Conservation (phyloP, 2,113 vertebrate genomes). For the Rissa tridactyla region DNA sequence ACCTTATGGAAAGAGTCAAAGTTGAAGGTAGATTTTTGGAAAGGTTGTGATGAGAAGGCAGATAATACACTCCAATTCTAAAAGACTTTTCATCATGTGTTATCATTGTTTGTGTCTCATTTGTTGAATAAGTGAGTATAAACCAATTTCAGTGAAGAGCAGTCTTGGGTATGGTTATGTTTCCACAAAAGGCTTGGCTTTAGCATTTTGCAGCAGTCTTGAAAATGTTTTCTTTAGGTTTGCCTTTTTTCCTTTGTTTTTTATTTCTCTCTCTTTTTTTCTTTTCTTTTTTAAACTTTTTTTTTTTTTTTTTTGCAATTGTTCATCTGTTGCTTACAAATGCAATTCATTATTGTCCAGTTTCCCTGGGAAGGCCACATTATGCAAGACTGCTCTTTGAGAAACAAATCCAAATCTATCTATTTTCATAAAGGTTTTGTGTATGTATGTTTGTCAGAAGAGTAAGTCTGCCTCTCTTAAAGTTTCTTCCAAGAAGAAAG, state of each 20-base stretch:
- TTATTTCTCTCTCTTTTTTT: not conserved
- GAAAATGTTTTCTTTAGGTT: not conserved
- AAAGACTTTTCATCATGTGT: not conserved
- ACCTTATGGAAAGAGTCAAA: not conserved
- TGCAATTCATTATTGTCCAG: not conserved
- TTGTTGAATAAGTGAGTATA: not conserved
- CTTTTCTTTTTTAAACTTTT: too few relatives aligned
- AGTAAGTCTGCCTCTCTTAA: not conserved
- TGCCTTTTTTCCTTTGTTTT: not conserved
- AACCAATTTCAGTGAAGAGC: not conserved
- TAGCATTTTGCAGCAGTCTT: not conserved
- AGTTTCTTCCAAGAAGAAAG: not conserved
- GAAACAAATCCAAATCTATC: not conserved
- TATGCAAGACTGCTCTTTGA: not conserved
- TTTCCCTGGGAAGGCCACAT: not conserved
- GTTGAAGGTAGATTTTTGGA: not conserved
- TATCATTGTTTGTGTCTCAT: not conserved
- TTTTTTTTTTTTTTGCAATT: fast-evolving
- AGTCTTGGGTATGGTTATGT: not conserved
- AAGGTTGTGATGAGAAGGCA: not conserved
- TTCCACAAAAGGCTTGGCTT: not conserved
- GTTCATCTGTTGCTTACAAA: not conserved
- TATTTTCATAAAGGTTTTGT: not conserved
- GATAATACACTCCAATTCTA: not conserved
- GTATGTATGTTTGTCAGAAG: not conserved